A percentile compares a stretch with the other conserved stretches of the same genome.
phyloP scores from a whole-genome alignment of 2,888 invertebrate genomes.

The Tortricodes alternella region DNA sequence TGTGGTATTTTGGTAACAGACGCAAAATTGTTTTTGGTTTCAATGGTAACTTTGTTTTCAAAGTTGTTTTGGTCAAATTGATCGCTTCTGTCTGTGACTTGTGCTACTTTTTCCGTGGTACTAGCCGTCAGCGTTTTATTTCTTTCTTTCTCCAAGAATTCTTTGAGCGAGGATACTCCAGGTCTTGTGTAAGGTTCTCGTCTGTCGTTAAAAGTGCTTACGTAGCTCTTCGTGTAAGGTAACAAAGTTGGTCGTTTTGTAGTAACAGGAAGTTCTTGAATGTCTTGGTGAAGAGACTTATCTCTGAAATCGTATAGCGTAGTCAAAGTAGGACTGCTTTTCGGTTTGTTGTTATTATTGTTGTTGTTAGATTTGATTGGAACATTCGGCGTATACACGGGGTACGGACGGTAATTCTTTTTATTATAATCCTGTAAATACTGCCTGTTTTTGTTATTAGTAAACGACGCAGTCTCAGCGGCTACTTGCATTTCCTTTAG shows the following conservation, averaged over 20 bases:
- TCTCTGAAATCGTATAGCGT: constrained; percentile 73
- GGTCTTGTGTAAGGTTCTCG: constrained; percentile 75
- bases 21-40: constrained; percentile 62
- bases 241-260: constrained; percentile 70
- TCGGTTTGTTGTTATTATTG: constrained; percentile 44
- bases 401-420: constrained; percentile 71
- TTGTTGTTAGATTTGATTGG: constrained; percentile 49
- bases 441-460: constrained; percentile 77
- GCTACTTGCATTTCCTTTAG: constrained; percentile 86
- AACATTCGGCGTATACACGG: constrained; percentile 68
- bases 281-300: constrained; percentile 45
- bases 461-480: constrained; percentile 90
- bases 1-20: constrained; percentile 71
- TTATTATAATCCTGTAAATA: constrained; percentile 67
- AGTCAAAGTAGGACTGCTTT: constrained; percentile 66
- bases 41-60: constrained; percentile 48
- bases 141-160: constrained; percentile 67
- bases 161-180: constrained; percentile 69
- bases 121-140: constrained; percentile 54
- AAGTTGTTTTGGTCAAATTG: constrained; percentile 36
- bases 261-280: constrained; percentile 46
- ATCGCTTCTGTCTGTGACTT: constrained; percentile 54
- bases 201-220: constrained; percentile 50
- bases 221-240: constrained; percentile 70
- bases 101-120: constrained; percentile 53